Base-by-base conservation (phyloP, 2,797 vertebrate genomes). In the Holocentrus rufus region DNA sequence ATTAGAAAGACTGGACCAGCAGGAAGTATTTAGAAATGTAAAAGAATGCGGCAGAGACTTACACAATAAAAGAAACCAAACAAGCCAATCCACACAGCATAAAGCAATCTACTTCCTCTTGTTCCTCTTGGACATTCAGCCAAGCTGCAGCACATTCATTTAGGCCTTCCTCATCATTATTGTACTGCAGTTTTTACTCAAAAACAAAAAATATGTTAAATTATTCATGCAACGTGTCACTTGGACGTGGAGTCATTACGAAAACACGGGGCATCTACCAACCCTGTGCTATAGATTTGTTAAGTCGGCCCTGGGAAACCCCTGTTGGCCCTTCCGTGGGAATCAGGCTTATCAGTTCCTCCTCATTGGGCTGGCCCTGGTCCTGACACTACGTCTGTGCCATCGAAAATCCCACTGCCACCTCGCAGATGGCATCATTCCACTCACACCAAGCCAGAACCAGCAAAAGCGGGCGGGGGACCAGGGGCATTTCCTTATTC, bases 271-370 rank as follows among this genome's bases (percentile, higher is more conserved):
- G 34, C 60, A 52, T 75, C 65, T 22, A 81, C 64, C 63, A 69
- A 64, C 55, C 64, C 39, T 62, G 55, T 68, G 46, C 65, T 76
- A 70, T 52, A 27, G 5, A 39, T 31, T 1, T 14, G 46, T 59
- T 69, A 27, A 53, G n/a, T 66, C 1, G 22, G 62, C 65, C 53
- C 65, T 55, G 20, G 79, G 70, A 85, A 81, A 73, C 46, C 50
- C 60, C 65, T 36, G 56, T 59, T 72, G 65, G 72, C 73, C 42
- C 8, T 8, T 74, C 47, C 5, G 1, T 47, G 46, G 18, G 53
- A 86, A 53, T 31, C 47, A 46, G 76, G 72, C 77, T 85, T 77
- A 88, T 85, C 86, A 50, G 46, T 80, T 90, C 85, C 73, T 85
- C 71, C 80, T 87, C 72, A 55, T 4, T 79, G 74, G 52, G 34